Percentiles rank a stretch among this genome's conserved stretches.
phyloP scores from a whole-genome alignment of 1,140 invertebrate genomes.

The Homarus americanus region DNA sequence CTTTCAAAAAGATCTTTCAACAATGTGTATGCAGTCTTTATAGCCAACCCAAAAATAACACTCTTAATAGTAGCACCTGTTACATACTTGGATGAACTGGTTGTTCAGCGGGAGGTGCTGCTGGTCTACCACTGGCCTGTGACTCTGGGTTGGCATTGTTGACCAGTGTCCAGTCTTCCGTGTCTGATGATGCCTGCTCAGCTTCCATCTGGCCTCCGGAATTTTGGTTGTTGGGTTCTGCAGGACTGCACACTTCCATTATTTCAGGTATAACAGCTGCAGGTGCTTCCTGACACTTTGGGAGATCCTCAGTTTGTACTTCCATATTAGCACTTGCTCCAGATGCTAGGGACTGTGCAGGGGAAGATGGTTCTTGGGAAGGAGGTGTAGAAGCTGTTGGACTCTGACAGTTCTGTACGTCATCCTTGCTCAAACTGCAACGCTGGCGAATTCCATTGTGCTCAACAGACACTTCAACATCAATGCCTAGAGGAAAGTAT shows the following conservation, averaged over 20 bases:
- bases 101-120: constrained; percentile 3
- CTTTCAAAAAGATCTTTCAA: no score
- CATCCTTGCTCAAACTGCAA: constrained; percentile 51
- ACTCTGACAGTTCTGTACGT: background rate
- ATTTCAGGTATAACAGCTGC: background rate
- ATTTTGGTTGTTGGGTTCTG: background rate
- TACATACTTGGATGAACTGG: constrained; percentile 55
- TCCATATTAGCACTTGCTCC: constrained; percentile 47
- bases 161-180: constrained; percentile 75
- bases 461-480: constrained; percentile 64
- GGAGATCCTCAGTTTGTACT: constrained; percentile 36
- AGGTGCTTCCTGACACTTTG: background rate
- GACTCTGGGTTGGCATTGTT: constrained; percentile 33
- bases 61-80: background rate
- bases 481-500: constrained; percentile 44
- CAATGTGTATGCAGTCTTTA: no score
- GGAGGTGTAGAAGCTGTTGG: background rate
- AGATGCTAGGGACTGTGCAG: background rate
- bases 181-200: constrained; percentile 34
- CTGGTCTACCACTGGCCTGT: background rate
- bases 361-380: background rate
- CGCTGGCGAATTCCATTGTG: constrained; percentile 65
- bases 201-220: constrained; percentile 26
- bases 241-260: constrained; percentile 59
- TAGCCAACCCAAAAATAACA: no score